Evolutionary conservation across 1,140 invertebrate genomes (phyloP), one percentile per base, ranked within the genome.

Genomic region (Apocrypta bakeri): DNA sequence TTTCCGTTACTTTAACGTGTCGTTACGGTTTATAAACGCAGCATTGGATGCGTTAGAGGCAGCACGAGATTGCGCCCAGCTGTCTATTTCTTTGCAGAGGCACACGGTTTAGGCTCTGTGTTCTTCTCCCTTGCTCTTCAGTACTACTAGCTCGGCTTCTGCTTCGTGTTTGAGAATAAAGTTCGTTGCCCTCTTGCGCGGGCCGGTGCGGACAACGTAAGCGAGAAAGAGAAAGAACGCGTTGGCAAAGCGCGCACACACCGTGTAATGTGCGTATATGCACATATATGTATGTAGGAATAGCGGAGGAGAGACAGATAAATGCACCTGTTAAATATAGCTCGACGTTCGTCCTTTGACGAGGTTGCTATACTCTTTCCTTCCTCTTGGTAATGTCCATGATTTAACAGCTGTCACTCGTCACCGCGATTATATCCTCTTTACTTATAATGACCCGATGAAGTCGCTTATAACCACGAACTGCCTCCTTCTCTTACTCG

Each of bases 21-120:
- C 89, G 90, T 90, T 90, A 90, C 89, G 89, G 88, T 90, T 90
- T 89, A 89, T 90, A 90, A 90, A 37, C 33, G 85, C 89, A 88
- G 85, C 89, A 88, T 90, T 84, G 87, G 88, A 90, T 89, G 88
- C 85, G 85, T 88, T 88, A 85, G 87, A 88, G 86, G 85, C 87
- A 33, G 21, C 14, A 29, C 56, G 63, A 66, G 63, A 66, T 66
- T 66, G 63, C 48, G 48, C 48, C 48, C 48, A 56, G 63, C 63
- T 66, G 63, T 56, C 48, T 56, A 56, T 56, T n/a, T 21, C 48
- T 17, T 56, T n/a, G 48, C 48, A 21, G 17, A 17, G 17, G 14
- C 48, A 6, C 48, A 21, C 48, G 17, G 17, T 56, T 56, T 21
- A 56, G 21, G 21, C 48, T 6, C 48, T 56, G 17, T 17, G 17